These are phyloP conservation scores for Eurytemora carolleeae DNA, from an alignment of 1,140 invertebrate species.

Conservation along the genomic window DNA sequence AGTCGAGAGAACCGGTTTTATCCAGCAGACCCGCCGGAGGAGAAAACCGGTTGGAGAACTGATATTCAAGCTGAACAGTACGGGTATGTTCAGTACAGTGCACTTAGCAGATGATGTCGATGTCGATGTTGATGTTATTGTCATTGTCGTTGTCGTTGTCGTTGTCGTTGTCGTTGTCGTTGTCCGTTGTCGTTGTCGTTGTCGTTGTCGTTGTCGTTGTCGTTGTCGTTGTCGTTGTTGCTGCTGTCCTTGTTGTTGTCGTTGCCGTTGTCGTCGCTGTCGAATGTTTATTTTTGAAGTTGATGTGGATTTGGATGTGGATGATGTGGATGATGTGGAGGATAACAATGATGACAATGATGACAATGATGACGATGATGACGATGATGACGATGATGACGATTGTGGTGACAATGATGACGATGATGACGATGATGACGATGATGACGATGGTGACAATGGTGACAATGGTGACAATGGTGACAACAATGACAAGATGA, in stretches of 20 bases:
- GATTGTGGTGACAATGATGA: no score
- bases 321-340: no score
- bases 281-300: no score
- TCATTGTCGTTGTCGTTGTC: not conserved
- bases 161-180: not conserved
- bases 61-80: not conserved
- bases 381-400: no score
- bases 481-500: no score
- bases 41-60: not conserved
- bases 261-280: not conserved
- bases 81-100: not conserved
- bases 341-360: no score
- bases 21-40: not conserved
- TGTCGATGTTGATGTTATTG: not conserved
- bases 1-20: not conserved
- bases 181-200: no score
- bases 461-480: no score
- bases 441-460: no score
- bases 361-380: no score
- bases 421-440: no score
- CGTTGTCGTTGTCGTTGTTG: not conserved
- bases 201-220: not conserved
- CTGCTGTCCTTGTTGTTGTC: not conserved
- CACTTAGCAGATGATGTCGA: not conserved
- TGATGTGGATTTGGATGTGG: no score